Percentiles rank a stretch among this genome's conserved stretches.
Conservation (phyloP, 2,888 invertebrate genomes). For the Aleiodes alternator region DNA sequence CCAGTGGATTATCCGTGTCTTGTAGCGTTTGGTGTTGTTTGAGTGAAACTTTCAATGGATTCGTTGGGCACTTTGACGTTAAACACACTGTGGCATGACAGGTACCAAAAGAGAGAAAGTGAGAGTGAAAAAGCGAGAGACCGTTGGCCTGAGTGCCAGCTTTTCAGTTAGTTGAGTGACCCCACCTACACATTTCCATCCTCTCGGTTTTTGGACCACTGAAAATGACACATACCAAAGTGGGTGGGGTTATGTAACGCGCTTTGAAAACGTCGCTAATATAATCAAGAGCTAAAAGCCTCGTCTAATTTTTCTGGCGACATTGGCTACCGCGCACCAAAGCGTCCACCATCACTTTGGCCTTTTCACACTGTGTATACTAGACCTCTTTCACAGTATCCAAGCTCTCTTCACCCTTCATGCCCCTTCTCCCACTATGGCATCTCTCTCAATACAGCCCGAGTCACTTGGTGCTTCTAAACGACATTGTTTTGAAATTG, state of each 20-base stretch:
- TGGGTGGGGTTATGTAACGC: constrained; percentile 61
- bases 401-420: background rate
- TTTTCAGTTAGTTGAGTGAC: constrained; percentile 29
- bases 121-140: constrained; percentile 10
- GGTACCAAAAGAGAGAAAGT: constrained; percentile 19
- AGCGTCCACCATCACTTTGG: constrained; percentile 23
- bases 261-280: constrained; percentile 68
- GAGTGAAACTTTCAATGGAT: constrained; percentile 29
- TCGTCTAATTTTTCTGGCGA: constrained; percentile 66
- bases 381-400: background rate
- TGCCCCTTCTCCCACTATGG: constrained; percentile 26
- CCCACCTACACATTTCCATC: constrained; percentile 22
- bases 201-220: constrained; percentile 53
- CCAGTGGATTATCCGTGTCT: constrained; percentile 12
- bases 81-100: constrained; percentile 30
- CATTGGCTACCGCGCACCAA: constrained; percentile 38
- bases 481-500: constrained; percentile 69
- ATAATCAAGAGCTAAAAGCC: constrained; percentile 69
- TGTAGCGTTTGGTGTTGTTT: constrained; percentile 13
- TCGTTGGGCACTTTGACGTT: constrained; percentile 31
- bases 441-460: constrained; percentile 32
- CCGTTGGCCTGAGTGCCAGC: constrained; percentile 22
- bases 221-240: constrained; percentile 58
- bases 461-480: constrained; percentile 51
- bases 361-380: constrained; percentile 26